Conservation (phyloP, 2,113 vertebrate species). For the Eclectus roratus region DNA sequence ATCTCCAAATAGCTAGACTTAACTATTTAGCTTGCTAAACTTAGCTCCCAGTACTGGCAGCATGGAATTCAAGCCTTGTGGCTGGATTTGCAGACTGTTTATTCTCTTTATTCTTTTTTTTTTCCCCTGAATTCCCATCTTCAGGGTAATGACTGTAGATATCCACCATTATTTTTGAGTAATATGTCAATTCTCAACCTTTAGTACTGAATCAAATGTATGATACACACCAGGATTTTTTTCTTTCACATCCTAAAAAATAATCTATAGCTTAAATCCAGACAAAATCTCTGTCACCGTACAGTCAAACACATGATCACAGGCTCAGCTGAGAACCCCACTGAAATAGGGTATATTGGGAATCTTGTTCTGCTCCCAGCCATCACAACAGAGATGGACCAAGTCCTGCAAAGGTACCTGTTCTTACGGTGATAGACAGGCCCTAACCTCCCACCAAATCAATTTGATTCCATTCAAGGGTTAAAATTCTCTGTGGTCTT, state of each 20-base stretch:
- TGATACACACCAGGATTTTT: fast-evolving
- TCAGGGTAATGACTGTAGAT: background rate
- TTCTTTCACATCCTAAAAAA: background rate
- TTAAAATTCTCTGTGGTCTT: background rate
- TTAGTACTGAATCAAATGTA: background rate
- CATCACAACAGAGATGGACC: background rate
- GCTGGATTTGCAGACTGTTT: background rate
- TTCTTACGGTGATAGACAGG: background rate
- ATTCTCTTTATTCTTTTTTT: background rate
- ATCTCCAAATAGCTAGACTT: background rate
- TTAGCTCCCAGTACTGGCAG: background rate
- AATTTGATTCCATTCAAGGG: background rate
- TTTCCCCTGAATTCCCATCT: fast-evolving
- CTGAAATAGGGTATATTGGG: background rate
- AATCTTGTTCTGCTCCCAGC: background rate
- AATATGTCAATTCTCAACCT: background rate
- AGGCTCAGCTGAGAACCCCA: background rate
- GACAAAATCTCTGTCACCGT: background rate
- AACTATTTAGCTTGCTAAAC: background rate
- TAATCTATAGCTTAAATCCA: background rate
- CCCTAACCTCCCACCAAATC: background rate
- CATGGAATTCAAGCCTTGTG: background rate
- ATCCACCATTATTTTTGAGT: background rate
- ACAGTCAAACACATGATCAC: background rate
- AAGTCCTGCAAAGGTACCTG: background rate